phyloP scores from a whole-genome alignment of 2,797 vertebrate species.

The Epinephelus awoara region DNA sequence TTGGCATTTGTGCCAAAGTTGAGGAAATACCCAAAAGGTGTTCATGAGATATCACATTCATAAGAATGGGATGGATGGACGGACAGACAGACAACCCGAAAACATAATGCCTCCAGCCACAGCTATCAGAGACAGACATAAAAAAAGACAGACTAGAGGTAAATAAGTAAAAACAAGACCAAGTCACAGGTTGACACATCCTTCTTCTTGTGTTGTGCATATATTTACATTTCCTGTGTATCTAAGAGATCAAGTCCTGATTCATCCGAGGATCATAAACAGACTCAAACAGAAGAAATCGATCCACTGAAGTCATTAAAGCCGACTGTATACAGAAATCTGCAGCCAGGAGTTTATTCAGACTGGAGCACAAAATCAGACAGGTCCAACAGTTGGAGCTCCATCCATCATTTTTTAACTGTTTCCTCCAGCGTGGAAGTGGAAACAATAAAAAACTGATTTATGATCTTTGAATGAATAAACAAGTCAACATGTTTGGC shows the following conservation, averaged over 20 bases:
- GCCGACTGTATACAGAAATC: constrained; percentile 24
- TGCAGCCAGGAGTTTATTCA: constrained; percentile 26
- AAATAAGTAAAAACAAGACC: too few relatives aligned
- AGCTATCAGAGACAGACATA: too few relatives aligned
- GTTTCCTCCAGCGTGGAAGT: constrained; percentile 60
- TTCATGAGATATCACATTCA: too few relatives aligned
- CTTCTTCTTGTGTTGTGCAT: background rate
- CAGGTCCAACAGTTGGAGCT: constrained; percentile 13
- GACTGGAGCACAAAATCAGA: constrained; percentile 23
- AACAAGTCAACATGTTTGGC: constrained; percentile 52
- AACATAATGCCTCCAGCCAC: too few relatives aligned
- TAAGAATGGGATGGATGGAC: too few relatives aligned
- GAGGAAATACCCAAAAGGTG: too few relatives aligned
- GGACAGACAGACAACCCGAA: too few relatives aligned
- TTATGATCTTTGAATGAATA: constrained; percentile 59
- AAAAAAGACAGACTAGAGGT: too few relatives aligned
- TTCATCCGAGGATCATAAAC: background rate
- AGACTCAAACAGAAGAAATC: constrained; percentile 23
- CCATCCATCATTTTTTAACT: constrained; percentile 67
- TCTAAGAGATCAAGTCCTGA: background rate
- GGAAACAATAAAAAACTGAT: constrained; percentile 66
- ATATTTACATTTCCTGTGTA: background rate
- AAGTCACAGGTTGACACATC: background rate
- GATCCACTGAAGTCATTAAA: constrained; percentile 35
- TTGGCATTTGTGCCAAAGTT: too few relatives aligned